phyloP scores from a whole-genome alignment of 2,797 vertebrate genomes.

The Ptychobarbus kaznakovi region DNA sequence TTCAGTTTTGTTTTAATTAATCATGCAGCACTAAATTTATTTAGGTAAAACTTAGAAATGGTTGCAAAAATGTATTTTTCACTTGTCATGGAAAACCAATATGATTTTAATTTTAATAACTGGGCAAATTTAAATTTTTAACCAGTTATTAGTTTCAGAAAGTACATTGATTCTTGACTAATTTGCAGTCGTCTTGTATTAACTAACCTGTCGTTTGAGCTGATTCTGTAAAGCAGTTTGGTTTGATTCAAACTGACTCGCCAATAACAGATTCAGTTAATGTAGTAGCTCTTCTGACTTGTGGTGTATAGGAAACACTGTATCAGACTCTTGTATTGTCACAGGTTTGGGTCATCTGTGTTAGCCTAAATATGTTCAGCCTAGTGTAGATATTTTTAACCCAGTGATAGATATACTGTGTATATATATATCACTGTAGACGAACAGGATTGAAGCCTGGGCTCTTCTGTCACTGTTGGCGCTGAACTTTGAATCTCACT shows the following conservation, averaged over 20 bases:
- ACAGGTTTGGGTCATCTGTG: not conserved
- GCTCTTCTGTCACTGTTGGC: slow-evolving; percentile 59
- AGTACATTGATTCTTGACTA: not conserved
- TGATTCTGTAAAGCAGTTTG: not conserved
- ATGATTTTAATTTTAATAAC: not conserved
- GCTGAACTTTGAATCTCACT: slow-evolving; percentile 62
- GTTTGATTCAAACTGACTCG: not conserved
- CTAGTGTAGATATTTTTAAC: not conserved
- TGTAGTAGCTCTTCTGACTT: not conserved
- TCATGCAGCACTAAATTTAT: not conserved
- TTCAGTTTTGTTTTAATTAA: not conserved
- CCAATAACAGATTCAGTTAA: not conserved
- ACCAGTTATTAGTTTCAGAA: not conserved
- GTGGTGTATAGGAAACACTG: not conserved
- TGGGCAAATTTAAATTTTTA: not conserved
- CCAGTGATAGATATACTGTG: slow-evolving; percentile 1
- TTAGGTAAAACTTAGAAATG: not conserved
- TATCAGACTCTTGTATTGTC: not conserved
- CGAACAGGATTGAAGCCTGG: not conserved
- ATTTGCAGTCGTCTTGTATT: not conserved
- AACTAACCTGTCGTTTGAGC: not conserved
- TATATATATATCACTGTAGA: slow-evolving; percentile 18
- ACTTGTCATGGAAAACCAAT: not conserved
- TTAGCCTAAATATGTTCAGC: not conserved
- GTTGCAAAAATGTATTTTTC: not conserved